Base-by-base conservation (phyloP, 2,113 vertebrate species). In the Chloropsis hardwickii region DNA sequence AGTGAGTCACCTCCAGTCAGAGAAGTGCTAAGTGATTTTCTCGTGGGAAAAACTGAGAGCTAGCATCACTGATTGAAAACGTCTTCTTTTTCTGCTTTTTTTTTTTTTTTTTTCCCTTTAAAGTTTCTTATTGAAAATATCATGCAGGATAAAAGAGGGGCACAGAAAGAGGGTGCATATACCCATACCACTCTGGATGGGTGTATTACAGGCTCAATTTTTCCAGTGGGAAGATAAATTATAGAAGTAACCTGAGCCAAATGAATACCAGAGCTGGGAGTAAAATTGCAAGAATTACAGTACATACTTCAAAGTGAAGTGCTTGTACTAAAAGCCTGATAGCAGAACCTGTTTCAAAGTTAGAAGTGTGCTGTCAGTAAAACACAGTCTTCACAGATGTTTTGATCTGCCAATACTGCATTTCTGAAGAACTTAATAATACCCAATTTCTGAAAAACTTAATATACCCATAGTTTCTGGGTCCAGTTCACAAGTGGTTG, bases 1-100 rank as follows among this genome's bases (percentile, higher is more conserved):
- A 85, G 3, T 97, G 96, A 97, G 64, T 97, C 95, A 96, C 83
- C 87, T 88, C 57, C 40, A 84, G 47, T 69, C 89, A 91, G 77
- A 95, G 88, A 91, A 94, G 82, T 71, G 81, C 88, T 69, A 88
- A 86, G 81, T 58, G 88, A 86, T 96, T 96, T 97, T 97, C 95
- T 97, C 96, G 0, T 96, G 96, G 96, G 97, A 97, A 97, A 96
- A 93, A n/a, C 60, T 83, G 62, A 91, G 88, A 88, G 80, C 82
- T 88, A 80, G 70, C 51, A 88, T 81, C 88, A 64, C 47, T 5
- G 4, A 62, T 56, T 93, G 86, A 90, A 93, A 90, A 56, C 9
- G 8, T 39, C 35, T 8, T 29, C 39, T 31, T 54, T 4, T 45
- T 40, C 11, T n/a, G n/a, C n/a, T 31, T 27, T 40, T 35, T 39